Evolutionary conservation across 2,888 invertebrate species (phyloP).

Genomic region (Lepeophtheirus nordmannii): DNA sequence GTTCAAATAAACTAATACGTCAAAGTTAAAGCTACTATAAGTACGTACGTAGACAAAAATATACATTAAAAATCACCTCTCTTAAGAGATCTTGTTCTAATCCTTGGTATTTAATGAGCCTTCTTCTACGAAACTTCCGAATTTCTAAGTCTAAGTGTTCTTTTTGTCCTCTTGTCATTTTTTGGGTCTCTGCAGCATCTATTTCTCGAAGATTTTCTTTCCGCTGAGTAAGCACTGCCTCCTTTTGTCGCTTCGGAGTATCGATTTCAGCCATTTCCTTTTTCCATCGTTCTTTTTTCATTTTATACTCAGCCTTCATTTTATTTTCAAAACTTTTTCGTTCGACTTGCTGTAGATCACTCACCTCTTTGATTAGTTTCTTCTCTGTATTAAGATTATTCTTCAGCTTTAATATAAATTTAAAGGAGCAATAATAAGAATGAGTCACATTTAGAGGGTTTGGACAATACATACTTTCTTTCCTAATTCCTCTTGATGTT

Average conservation of each 20-base stretch:
- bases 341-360: conserved; percentile 72
- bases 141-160: conserved; percentile 82
- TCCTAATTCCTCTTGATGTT: conserved; percentile 34
- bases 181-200: conserved; percentile 76
- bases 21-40: background rate
- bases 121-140: conserved; percentile 52
- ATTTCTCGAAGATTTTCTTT: conserved; percentile 80
- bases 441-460: background rate
- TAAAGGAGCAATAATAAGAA: background rate
- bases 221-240: conserved; percentile 41
- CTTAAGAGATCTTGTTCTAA: conserved; percentile 76
- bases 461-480: background rate
- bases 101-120: conserved; percentile 45
- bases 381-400: conserved; percentile 76
- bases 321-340: conserved; percentile 76
- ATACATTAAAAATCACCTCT: conserved; percentile 46
- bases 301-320: conserved; percentile 85
- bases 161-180: conserved; percentile 69
- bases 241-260: conserved; percentile 75
- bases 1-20: background rate
- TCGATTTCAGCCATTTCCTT: conserved; percentile 78
- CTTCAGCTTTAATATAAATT: conserved; percentile 47
- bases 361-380: conserved; percentile 80
- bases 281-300: conserved; percentile 92
- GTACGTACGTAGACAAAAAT: no score